These are phyloP conservation scores for Hypena proboscidalis DNA, from an alignment of 2,888 invertebrate species.

Conservation along the genomic window DNA sequence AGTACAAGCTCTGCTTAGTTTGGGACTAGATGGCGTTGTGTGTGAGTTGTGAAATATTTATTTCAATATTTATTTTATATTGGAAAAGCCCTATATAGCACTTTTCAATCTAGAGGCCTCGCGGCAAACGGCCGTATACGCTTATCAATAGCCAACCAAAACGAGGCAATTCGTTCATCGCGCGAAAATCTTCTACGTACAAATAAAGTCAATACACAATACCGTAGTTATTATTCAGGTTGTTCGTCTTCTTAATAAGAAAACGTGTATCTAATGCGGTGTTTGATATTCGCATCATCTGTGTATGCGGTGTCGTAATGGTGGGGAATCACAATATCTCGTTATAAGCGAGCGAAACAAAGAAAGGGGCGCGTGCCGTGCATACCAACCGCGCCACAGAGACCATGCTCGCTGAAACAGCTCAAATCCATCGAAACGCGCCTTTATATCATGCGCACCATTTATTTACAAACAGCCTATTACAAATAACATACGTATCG, in stretches of 20 bases:
- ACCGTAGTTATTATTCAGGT: conserved; percentile 71
- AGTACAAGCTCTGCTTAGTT: too few relatives aligned
- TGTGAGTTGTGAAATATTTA: too few relatives aligned
- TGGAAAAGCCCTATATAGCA: too few relatives aligned
- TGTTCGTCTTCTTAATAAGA: conserved; percentile 77
- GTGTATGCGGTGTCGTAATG: conserved; percentile 79
- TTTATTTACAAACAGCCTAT: conserved; percentile 40
- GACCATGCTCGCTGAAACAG: conserved; percentile 33
- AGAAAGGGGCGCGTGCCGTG: conserved; percentile 75
- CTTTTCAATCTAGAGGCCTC: too few relatives aligned
- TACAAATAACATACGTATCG: conserved; percentile 4
- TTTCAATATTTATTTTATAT: too few relatives aligned
- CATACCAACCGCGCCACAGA: conserved; percentile 51
- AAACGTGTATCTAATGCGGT: conserved; percentile 79
- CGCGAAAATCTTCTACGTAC: conserved; percentile 43
- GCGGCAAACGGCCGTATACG: too few relatives aligned
- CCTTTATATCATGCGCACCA: conserved; percentile 39
- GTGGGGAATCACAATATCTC: conserved; percentile 82
- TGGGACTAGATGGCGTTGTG: too few relatives aligned
- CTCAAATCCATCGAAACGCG: conserved; percentile 55
- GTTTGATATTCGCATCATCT: conserved; percentile 80
- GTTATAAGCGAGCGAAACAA: conserved; percentile 81
- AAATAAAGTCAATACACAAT: conserved; percentile 60
- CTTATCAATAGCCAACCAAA: conserved; percentile 34
- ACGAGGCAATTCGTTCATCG: too few relatives aligned